These are phyloP conservation scores for Drosophila miranda DNA, from an alignment of 1,140 invertebrate species.

Conservation along the genomic window DNA sequence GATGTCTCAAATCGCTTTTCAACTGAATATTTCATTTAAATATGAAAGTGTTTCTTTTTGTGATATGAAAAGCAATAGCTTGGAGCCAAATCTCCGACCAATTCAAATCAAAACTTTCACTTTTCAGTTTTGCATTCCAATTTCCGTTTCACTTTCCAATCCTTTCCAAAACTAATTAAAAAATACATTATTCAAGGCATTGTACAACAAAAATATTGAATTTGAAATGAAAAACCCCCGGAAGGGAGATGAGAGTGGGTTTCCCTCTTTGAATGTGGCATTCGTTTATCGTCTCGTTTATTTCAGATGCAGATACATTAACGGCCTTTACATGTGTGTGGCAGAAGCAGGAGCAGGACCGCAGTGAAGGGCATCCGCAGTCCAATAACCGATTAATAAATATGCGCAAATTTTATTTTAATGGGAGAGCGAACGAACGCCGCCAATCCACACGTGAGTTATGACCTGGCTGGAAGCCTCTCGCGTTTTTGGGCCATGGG, in stretches of 20 bases:
- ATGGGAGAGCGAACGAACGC: constrained; percentile 13
- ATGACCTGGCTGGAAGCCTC: constrained; percentile 37
- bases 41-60: too few relatives aligned
- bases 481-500: constrained; percentile 7
- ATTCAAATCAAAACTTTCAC: too few relatives aligned
- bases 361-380: constrained; percentile 30
- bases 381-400: constrained; percentile 68
- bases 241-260: not conserved
- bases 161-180: constrained; percentile 34
- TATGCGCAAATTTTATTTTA: constrained; percentile 66
- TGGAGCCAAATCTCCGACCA: too few relatives aligned
- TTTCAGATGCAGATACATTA: constrained; percentile 20
- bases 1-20: too few relatives aligned
- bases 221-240: constrained; percentile 13
- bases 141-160: constrained; percentile 16
- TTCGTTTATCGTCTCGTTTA: constrained; percentile 25
- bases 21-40: too few relatives aligned
- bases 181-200: constrained; percentile 35
- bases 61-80: too few relatives aligned
- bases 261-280: constrained; percentile 38
- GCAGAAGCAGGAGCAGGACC: constrained; percentile 3
- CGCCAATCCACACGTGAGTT: constrained; percentile 31
- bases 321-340: not conserved
- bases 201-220: constrained; percentile 27
- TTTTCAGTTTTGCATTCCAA: constrained; percentile 6